These are phyloP conservation scores for Mastomys coucha DNA, from an alignment of 2,113 vertebrate species.

Conservation along the genomic window DNA sequence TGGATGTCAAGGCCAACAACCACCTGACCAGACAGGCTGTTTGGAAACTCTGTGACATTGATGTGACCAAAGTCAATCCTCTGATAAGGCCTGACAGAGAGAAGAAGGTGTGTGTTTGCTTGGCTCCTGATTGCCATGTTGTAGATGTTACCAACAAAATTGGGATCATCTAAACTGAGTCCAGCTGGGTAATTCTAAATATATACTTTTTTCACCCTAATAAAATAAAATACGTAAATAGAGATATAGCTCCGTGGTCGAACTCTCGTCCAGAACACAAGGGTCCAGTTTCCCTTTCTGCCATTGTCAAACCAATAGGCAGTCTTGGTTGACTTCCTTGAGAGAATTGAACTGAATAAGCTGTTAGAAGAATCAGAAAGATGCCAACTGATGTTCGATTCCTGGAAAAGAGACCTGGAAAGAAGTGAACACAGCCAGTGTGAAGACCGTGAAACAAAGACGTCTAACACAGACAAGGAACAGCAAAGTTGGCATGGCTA, in stretches of 20 bases:
- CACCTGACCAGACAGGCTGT: neutral
- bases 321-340: neutral
- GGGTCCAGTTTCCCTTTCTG: neutral
- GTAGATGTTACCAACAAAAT: neutral
- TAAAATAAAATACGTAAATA: neutral
- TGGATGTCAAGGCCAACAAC: neutral
- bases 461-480: neutral
- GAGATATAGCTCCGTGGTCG: neutral
- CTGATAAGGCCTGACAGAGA: neutral
- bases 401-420: neutral
- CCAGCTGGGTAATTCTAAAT: neutral
- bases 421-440: neutral
- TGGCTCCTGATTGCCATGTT: neutral
- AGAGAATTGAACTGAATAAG: slow-evolving; percentile 32
- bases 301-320: neutral
- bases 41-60: neutral
- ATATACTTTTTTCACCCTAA: neutral
- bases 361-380: slow-evolving; percentile 4
- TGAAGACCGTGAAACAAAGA: neutral
- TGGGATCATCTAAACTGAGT: neutral
- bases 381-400: slow-evolving; percentile 43
- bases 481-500: neutral
- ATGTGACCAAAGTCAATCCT: neutral
- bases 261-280: neutral
- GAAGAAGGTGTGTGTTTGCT: neutral